Percentiles rank a stretch among this genome's conserved stretches.
phyloP scores from a whole-genome alignment of 2,888 invertebrate genomes.

The Augochlorella aurata region DNA sequence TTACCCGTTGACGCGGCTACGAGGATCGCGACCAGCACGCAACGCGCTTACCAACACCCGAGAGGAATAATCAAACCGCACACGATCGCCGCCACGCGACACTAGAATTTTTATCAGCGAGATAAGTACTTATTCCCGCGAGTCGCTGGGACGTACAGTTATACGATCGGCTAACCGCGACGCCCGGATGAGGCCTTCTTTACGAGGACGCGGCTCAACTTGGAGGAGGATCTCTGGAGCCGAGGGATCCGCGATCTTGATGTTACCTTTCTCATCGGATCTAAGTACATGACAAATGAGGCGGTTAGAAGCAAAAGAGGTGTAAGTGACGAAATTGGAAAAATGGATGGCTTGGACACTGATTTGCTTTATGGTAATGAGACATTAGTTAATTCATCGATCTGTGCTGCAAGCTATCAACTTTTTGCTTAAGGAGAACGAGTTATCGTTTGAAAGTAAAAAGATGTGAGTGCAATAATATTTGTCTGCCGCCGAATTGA shows the following conservation, averaged over 20 bases:
- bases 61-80: constrained; percentile 40
- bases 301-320: no score
- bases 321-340: no score
- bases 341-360: no score
- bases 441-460: no score
- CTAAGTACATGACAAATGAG: no score
- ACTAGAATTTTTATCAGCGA: constrained; percentile 35
- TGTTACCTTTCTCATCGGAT: no score
- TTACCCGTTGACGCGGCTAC: constrained; percentile 23
- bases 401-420: no score
- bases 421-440: no score
- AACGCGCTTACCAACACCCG: constrained; percentile 30
- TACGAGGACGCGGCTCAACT: neutral
- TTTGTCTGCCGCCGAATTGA: no score
- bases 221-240: neutral
- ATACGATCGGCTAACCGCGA: neutral
- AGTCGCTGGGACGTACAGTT: neutral
- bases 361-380: no score
- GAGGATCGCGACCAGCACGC: constrained; percentile 30
- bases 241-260: neutral
- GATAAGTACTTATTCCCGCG: constrained; percentile 18
- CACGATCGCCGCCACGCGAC: constrained; percentile 40
- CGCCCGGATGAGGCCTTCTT: neutral
- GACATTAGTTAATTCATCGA: no score
- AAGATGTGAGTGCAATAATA: no score